These are phyloP conservation scores for Parazoanthus darwini DNA, from an alignment of 92 coral and sea anemone genomes.

Conservation along the genomic window DNA sequence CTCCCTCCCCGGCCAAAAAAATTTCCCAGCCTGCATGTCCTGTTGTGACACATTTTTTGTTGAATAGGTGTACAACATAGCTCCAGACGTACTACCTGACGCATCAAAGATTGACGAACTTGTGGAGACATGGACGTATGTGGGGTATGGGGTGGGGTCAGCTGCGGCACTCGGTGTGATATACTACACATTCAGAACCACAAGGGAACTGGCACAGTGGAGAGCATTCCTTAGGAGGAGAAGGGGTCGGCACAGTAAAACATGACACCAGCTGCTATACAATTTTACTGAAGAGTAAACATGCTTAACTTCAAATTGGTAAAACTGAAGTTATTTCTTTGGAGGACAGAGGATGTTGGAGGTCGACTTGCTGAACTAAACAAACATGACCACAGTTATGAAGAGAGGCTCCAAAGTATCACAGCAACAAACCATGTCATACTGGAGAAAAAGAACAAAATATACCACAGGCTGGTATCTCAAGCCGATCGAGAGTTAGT, in stretches of 20 bases:
- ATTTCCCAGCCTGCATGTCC: not conserved
- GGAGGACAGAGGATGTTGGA: no score
- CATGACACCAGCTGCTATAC: not conserved
- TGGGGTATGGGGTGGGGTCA: conserved; percentile 80
- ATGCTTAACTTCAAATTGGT: no score
- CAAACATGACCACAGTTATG: no score
- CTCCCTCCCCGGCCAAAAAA: not conserved
- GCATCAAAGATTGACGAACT: conserved; percentile 78
- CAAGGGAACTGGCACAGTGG: conserved; percentile 92
- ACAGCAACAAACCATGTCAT: no score
- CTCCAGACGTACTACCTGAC: conserved; percentile 91
- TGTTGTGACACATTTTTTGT: not conserved
- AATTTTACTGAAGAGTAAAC: no score
- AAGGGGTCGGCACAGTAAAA: conserved; percentile 13
- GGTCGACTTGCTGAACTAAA: no score
- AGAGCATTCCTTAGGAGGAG: conserved; percentile 82
- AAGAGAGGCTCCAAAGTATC: no score
- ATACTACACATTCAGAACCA: conserved; percentile 74
- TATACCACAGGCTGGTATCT: no score
- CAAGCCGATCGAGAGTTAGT: no score
- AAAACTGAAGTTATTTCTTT: no score
- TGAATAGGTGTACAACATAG: conserved; percentile 49
- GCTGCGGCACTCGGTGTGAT: conserved; percentile 72
- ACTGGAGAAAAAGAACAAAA: no score
- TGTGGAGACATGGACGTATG: conserved; percentile 87